Evolutionary conservation across 2,888 invertebrate species (phyloP).

Genomic region (Cerastis leucographa): DNA sequence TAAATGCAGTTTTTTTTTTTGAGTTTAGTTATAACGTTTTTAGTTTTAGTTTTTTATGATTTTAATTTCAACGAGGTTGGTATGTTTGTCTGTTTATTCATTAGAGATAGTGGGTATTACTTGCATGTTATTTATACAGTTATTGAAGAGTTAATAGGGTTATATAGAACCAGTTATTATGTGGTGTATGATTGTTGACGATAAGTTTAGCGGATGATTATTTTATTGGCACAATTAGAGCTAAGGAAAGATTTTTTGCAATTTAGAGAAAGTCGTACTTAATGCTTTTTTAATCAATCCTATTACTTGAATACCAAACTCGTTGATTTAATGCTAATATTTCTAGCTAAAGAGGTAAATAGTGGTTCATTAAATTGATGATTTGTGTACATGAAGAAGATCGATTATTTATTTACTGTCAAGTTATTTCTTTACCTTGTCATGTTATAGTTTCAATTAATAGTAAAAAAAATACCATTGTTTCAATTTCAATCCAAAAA

Average conservation of each 20-base stretch:
- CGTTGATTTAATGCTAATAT: neutral
- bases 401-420: neutral
- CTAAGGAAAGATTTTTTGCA: conserved; percentile 26
- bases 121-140: conserved; percentile 48
- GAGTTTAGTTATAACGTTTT: conserved; percentile 23
- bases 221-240: conserved; percentile 33
- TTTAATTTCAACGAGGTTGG: conserved; percentile 32
- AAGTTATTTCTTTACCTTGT: neutral
- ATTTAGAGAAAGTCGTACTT: conserved; percentile 7
- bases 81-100: conserved; percentile 48
- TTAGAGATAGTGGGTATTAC: conserved; percentile 44
- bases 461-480: neutral
- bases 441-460: neutral
- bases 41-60: conserved; percentile 27
- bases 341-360: neutral
- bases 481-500: conserved; percentile 14
- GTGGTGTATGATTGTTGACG: conserved; percentile 32
- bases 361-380: neutral
- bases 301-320: neutral
- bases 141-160: conserved; percentile 41
- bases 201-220: conserved; percentile 5
- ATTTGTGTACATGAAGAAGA: conserved; percentile 1
- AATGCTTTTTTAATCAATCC: neutral
- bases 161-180: conserved; percentile 36
- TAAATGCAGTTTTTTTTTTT: conserved; percentile 55